These are phyloP conservation scores for Sinelater perroti DNA, from an alignment of 2,888 invertebrate genomes.

Conservation along the genomic window DNA sequence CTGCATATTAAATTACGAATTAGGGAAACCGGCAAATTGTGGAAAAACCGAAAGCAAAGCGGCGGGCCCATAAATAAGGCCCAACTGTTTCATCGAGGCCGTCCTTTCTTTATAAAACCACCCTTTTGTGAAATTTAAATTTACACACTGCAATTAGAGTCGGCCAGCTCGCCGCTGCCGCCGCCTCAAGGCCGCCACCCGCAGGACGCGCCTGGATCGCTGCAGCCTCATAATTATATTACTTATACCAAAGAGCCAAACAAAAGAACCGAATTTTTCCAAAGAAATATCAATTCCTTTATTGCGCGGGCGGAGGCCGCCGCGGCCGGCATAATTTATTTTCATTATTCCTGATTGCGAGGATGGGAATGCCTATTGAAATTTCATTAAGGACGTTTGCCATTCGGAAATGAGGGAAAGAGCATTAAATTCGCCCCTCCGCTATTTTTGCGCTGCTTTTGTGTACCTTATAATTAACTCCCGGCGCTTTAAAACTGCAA, in stretches of 20 bases:
- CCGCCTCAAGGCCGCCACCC: constrained; percentile 17
- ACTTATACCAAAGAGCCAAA: constrained; percentile 42
- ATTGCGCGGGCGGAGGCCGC: constrained; percentile 33
- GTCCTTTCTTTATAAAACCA: constrained; percentile 40
- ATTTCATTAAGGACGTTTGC: constrained; percentile 46
- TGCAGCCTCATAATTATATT: constrained; percentile 44
- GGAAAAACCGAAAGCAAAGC: constrained; percentile 20
- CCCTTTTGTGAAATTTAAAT: constrained; percentile 45
- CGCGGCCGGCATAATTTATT: constrained; percentile 50
- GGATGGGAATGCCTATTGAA: constrained; percentile 49
- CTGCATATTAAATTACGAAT: constrained; percentile 6
- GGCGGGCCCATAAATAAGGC: constrained; percentile 21
- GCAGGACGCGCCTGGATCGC: constrained; percentile 32
- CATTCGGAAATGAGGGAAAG: constrained; percentile 35
- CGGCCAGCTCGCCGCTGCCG: constrained; percentile 22
- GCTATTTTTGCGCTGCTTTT: constrained; percentile 12
- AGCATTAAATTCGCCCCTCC: constrained; percentile 20
- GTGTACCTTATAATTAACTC: constrained; percentile 6
- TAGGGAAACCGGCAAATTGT: constrained; percentile 17
- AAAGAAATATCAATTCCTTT: constrained; percentile 41
- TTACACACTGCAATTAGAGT: constrained; percentile 38
- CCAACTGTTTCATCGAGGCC: constrained; percentile 17
- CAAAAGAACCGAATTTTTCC: constrained; percentile 44
- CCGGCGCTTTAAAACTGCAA: not conserved
- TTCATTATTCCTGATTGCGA: constrained; percentile 56